phyloP scores from a whole-genome alignment of 2,113 vertebrate species.

The Protobothrops flavoviridis region DNA sequence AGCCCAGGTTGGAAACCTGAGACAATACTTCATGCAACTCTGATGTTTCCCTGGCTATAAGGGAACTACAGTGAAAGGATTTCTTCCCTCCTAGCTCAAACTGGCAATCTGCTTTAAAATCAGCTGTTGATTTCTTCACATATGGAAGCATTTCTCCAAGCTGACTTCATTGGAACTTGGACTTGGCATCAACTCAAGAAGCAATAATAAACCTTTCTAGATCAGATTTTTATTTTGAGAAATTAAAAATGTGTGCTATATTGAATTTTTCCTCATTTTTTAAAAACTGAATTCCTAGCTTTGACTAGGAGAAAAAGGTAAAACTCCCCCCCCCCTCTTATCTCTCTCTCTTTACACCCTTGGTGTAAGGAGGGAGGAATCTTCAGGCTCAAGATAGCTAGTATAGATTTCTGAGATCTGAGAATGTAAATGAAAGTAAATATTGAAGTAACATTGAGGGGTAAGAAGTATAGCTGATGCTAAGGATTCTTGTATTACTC shows the following conservation, averaged over 20 bases:
- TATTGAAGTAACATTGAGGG: neutral
- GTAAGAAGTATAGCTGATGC: neutral
- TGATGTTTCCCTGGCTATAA: constrained; percentile 45
- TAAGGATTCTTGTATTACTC: neutral
- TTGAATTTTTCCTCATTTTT: neutral
- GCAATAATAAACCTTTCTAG: neutral
- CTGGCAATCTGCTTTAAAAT: constrained; percentile 35
- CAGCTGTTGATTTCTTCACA: constrained; percentile 25
- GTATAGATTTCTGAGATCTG: constrained; percentile 5
- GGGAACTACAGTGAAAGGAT: constrained; percentile 54
- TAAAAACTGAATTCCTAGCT: neutral
- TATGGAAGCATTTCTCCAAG: constrained; percentile 5
- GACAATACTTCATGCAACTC: constrained; percentile 18
- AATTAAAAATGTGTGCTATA: constrained; percentile 20
- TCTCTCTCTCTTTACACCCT: neutral
- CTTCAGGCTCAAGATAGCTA: neutral
- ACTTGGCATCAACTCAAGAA: neutral
- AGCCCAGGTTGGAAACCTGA: constrained; percentile 33
- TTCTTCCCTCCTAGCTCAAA: constrained; percentile 24
- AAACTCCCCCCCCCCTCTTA: neutral
- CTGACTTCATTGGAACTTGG: constrained; percentile 12
- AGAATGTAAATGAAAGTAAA: neutral
- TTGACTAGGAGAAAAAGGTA: constrained; percentile 14
- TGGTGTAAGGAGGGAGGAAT: constrained; percentile 2
- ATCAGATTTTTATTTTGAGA: constrained; percentile 14